These are phyloP conservation scores for Phoxinus dragarum DNA, from an alignment of 2,797 vertebrate genomes.

Conservation along the genomic window DNA sequence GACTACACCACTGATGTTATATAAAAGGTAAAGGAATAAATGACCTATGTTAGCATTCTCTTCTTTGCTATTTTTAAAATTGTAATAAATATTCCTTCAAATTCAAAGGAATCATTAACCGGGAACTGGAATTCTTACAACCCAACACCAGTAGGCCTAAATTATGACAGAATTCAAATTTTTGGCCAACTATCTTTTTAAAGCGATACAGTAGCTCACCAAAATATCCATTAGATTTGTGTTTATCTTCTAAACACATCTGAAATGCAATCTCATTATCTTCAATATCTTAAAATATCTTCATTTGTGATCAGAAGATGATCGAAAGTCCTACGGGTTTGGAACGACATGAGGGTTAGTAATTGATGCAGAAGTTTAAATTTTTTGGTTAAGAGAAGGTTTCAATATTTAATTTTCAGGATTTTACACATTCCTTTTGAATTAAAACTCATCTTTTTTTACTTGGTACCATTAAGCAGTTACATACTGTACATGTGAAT, in stretches of 20 bases:
- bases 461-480: slow-evolving; percentile 48
- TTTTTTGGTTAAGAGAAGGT: not conserved
- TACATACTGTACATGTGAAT: slow-evolving; percentile 47
- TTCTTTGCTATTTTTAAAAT: not conserved
- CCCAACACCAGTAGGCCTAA: not conserved
- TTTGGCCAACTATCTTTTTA: not conserved
- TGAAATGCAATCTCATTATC: too few relatives aligned
- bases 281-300: not conserved
- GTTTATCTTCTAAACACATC: too few relatives aligned
- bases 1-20: too few relatives aligned
- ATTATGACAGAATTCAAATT: not conserved
- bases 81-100: not conserved
- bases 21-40: not conserved
- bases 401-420: not conserved
- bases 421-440: not conserved
- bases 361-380: not conserved
- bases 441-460: slow-evolving; percentile 46
- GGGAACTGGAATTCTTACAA: not conserved
- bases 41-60: not conserved
- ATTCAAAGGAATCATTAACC: not conserved
- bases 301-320: not conserved
- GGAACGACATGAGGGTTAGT: not conserved
- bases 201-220: not conserved
- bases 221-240: not conserved
- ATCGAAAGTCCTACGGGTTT: not conserved